A percentile compares a stretch with the other conserved stretches of the same genome.
Evolutionary conservation across 2,888 invertebrate genomes (phyloP).

Genomic region (Empis stercorea): DNA sequence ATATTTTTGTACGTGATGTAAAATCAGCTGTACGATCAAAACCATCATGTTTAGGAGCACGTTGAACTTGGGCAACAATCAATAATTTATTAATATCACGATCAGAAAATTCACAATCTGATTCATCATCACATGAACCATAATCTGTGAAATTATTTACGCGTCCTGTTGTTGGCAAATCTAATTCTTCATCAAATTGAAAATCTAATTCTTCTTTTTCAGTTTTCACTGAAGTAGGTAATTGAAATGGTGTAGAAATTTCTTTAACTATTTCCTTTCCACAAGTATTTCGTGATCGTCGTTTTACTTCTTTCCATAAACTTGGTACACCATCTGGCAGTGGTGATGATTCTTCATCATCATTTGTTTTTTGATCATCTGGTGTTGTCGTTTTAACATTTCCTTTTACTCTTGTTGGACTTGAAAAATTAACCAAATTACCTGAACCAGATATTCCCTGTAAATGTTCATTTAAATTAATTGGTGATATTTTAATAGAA

Average conservation of each 20-base stretch:
- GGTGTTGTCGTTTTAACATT: conserved; percentile 48
- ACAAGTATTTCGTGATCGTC: conserved; percentile 41
- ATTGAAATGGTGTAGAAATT: conserved; percentile 1
- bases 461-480: conserved; percentile 8
- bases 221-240: conserved; percentile 29
- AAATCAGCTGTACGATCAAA: conserved; percentile 85
- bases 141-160: conserved; percentile 64
- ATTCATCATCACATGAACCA: conserved; percentile 72
- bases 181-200: conserved; percentile 93
- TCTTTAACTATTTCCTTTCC: conserved; percentile 7
- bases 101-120: conserved; percentile 83
- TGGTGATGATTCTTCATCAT: conserved; percentile 22
- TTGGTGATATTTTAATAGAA: conserved; percentile 2
- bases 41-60: conserved; percentile 70
- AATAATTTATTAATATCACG: conserved; percentile 85
- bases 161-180: conserved; percentile 56
- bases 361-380: conserved; percentile 18
- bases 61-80: conserved; percentile 74
- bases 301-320: conserved; percentile 44
- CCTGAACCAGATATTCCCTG: neutral
- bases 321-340: conserved; percentile 16
- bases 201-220: conserved; percentile 82
- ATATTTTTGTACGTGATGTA: conserved; percentile 83
- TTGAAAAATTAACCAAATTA: neutral
- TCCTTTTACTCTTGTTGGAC: neutral